Conservation (phyloP, 2,888 invertebrate species). For the Kryphioiulus occultus region DNA sequence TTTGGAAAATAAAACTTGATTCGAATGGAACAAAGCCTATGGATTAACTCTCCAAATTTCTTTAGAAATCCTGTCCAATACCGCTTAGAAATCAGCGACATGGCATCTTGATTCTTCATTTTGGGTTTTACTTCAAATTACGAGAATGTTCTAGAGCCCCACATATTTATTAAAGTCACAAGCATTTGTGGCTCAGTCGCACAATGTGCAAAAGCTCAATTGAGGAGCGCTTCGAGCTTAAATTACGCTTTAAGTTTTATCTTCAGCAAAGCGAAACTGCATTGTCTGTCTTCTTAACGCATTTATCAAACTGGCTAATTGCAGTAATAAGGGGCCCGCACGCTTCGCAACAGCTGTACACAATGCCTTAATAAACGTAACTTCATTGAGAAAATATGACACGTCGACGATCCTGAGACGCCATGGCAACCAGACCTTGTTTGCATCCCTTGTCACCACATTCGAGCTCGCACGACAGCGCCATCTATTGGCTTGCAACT, state of each 20-base stretch:
- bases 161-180: neutral
- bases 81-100: neutral
- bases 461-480: neutral
- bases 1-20: neutral
- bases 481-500: neutral
- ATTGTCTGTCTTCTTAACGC: neutral
- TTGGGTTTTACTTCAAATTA: neutral
- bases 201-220: too few relatives aligned
- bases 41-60: neutral
- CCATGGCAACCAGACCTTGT: neutral
- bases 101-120: neutral
- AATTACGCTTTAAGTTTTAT: neutral
- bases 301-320: neutral
- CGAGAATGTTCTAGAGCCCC: neutral
- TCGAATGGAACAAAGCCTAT: neutral
- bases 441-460: neutral
- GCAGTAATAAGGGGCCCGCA: neutral
- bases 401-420: neutral
- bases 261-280: neutral
- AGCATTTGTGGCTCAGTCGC: neutral
- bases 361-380: constrained; percentile 5
- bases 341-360: neutral
- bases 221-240: neutral
- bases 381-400: neutral
- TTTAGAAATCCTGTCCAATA: neutral